Conservation (phyloP, 2,888 invertebrate species). For the Creontiades dilutus region DNA sequence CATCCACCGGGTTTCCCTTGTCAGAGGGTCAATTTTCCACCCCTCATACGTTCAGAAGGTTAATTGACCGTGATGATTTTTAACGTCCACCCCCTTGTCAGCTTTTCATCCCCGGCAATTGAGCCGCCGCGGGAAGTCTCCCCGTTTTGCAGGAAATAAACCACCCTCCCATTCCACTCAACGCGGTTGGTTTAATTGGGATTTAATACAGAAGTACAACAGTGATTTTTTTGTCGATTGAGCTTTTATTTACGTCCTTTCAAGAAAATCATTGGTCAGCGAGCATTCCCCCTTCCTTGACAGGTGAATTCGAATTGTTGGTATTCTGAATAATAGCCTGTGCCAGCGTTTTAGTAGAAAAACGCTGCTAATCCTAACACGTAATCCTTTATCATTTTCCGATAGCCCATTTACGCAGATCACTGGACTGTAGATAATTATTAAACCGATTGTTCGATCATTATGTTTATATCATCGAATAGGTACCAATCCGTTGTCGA, state of each 20-base stretch:
- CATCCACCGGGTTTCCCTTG: neutral
- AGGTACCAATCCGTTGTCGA: no score
- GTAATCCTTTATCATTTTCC: no score
- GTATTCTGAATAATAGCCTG: no score
- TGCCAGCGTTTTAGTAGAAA: no score
- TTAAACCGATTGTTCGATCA: no score
- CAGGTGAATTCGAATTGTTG: neutral
- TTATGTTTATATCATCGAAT: no score
- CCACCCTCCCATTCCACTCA: neutral
- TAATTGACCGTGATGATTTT: conserved; percentile 64
- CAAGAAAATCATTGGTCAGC: neutral
- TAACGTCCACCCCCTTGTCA: conserved; percentile 49
- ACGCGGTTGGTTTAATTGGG: neutral
- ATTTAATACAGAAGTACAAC: neutral
- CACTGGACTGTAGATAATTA: no score
- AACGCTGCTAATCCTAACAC: no score
- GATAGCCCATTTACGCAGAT: no score
- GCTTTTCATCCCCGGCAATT: neutral
- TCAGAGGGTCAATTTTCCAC: conserved; percentile 65
- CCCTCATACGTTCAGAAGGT: conserved; percentile 50
- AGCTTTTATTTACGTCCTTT: neutral
- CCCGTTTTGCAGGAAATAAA: conserved; percentile 8
- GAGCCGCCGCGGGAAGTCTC: neutral
- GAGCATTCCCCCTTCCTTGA: neutral
- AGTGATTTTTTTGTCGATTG: neutral